Base-by-base conservation (phyloP, 2,113 vertebrate genomes). In the Cygnus buccinator region DNA sequence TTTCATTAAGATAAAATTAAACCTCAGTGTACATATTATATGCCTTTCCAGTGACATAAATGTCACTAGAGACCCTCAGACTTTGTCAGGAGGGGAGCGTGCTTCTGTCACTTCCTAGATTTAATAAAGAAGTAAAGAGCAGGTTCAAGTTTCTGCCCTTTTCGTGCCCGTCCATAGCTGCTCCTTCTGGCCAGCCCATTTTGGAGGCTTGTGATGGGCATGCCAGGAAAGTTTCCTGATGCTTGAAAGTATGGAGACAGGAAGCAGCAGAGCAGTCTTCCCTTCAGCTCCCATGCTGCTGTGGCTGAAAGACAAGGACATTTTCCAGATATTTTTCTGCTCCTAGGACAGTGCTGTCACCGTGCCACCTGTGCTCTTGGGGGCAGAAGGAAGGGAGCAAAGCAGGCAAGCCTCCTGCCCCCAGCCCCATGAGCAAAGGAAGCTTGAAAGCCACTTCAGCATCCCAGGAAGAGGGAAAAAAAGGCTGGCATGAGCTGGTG, bases 1-100 rank as follows among this genome's bases (percentile, higher is more conserved):
- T 97, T 98, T 97, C 97, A 98, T 98, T 97, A 98, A 98, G 94
- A 97, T 96, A 97, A 97, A 97, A 97, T 98, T 96, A 98, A 98
- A 97, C 94, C 92, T 93, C 91, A 96, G 85, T 91, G 90, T 97
- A 96, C 4, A 31, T 93, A 90, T 97, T 97, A 98, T 84, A 91
- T 96, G 96, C 72, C 89, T 97, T 97, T 96, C 96, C 92, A 97
- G 96, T 95, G 97, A 95, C 96, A 97, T 97, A 95, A 97, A 93
- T 94, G 87, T 94, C 93, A 95, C 81, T 33, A 50, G 86, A 97
- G 88, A 95, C 81, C 75, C 62, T 95, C 94, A 70, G 20, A 96
- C 58, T 92, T 96, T 94, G 88, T 97, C 96, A 95, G 89, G 95
- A 97, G 86, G 39, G 54, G 68, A 65, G 19, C 6, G 1, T 43